phyloP scores from a whole-genome alignment of 1,140 invertebrate species.

The Papilio polytes region DNA sequence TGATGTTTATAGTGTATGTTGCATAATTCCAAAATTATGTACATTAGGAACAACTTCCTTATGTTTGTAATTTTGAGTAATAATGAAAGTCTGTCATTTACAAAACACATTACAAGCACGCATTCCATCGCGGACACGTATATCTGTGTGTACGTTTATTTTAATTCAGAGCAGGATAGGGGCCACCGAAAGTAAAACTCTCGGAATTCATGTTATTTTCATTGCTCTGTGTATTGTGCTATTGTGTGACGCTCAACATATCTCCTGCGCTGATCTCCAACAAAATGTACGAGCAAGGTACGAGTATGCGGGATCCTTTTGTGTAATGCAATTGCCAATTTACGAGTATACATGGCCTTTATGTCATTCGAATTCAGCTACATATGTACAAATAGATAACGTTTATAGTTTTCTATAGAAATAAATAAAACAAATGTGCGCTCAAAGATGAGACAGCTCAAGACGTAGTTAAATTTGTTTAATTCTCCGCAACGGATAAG shows the following conservation, averaged over 20 bases:
- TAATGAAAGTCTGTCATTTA: background rate
- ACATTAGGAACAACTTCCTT: no score
- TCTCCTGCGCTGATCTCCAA: background rate
- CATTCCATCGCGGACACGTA: background rate
- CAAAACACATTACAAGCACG: background rate
- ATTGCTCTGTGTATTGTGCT: slow-evolving; percentile 3
- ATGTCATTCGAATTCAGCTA: background rate
- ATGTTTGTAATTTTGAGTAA: no score
- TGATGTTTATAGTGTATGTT: background rate
- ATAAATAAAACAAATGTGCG: background rate
- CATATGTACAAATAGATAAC: background rate
- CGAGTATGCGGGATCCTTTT: slow-evolving; percentile 14
- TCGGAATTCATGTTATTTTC: slow-evolving; percentile 35
- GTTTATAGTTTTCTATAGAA: background rate
- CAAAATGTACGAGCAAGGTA: background rate
- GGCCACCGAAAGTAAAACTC: slow-evolving; percentile 20
- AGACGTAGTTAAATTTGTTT: background rate
- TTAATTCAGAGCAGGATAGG: background rate
- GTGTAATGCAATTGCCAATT: background rate
- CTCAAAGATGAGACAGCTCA: background rate
- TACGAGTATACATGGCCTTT: background rate
- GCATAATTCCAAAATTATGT: background rate
- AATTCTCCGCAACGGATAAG: background rate
- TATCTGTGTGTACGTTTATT: background rate
- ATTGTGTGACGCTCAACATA: background rate